Evolutionary conservation across 2,113 vertebrate species (phyloP).

Genomic region (Prietella phreatophila): DNA sequence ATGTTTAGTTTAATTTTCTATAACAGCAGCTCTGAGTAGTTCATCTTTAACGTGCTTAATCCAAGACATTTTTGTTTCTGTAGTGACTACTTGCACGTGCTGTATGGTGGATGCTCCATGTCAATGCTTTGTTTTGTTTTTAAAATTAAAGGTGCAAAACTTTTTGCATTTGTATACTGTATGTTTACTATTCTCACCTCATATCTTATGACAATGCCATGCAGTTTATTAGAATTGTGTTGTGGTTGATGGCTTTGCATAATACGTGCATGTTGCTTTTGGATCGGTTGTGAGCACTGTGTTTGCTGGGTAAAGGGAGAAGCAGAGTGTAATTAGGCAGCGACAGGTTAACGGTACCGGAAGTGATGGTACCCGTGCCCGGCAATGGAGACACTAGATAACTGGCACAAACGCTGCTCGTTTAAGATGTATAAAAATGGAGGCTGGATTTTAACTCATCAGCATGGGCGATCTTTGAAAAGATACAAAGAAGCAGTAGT

Average conservation of each 20-base stretch:
- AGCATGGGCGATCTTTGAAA: constrained; percentile 60
- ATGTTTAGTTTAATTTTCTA: background rate
- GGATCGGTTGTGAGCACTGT: background rate
- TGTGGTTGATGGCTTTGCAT: background rate
- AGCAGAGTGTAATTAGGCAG: background rate
- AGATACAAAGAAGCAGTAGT: constrained; percentile 63
- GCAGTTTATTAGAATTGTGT: background rate
- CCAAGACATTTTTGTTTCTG: background rate
- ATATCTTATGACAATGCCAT: background rate
- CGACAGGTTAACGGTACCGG: background rate
- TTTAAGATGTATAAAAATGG: constrained; percentile 72
- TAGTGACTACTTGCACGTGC: background rate
- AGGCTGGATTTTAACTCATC: constrained; percentile 64
- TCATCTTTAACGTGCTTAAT: background rate
- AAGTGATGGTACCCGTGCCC: background rate
- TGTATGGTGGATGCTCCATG: background rate
- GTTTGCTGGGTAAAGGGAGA: background rate
- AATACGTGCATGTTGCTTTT: background rate
- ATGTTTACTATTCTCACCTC: background rate
- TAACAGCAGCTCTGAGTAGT: background rate
- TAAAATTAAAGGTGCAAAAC: background rate
- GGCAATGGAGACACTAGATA: constrained; percentile 48
- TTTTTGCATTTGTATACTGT: background rate
- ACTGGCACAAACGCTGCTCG: constrained; percentile 63
- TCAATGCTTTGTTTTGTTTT: background rate